Conservation (phyloP, 2,113 vertebrate species). For the Hippoglossus stenolepis region DNA sequence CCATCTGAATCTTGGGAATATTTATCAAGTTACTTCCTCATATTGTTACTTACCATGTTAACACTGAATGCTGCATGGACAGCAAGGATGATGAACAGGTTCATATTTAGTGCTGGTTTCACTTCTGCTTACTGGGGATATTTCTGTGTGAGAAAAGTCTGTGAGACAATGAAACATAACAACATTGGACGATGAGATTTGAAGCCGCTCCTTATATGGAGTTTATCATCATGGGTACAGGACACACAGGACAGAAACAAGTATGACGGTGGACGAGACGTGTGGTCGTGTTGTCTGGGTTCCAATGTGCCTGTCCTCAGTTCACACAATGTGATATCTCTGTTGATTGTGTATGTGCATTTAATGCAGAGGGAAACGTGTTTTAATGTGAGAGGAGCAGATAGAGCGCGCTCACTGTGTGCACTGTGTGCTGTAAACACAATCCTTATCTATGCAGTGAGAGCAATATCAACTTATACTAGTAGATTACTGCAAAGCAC, state of each 20-base stretch:
- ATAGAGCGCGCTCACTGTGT: slow-evolving; percentile 11
- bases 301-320: background rate
- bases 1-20: background rate
- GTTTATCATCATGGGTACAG: slow-evolving; percentile 3
- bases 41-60: slow-evolving; percentile 61
- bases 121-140: slow-evolving; percentile 58
- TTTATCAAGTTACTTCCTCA: slow-evolving; percentile 9
- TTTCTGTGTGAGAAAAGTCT: slow-evolving; percentile 33
- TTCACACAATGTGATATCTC: slow-evolving; percentile 1
- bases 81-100: slow-evolving; percentile 55
- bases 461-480: slow-evolving; percentile 25
- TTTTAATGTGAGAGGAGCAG: slow-evolving; percentile 10
- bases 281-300: background rate
- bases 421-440: slow-evolving; percentile 41
- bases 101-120: slow-evolving; percentile 67
- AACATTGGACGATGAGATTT: background rate
- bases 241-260: background rate
- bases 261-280: background rate
- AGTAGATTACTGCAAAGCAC: slow-evolving; percentile 16
- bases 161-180: background rate
- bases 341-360: background rate
- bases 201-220: slow-evolving; percentile 49
- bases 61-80: slow-evolving; percentile 29
- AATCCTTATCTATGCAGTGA: slow-evolving; percentile 33
- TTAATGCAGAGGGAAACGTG: background rate